Evolutionary conservation across 92 coral and sea anemone genomes (phyloP).

Genomic region (Epizoanthus illoricatus): DNA sequence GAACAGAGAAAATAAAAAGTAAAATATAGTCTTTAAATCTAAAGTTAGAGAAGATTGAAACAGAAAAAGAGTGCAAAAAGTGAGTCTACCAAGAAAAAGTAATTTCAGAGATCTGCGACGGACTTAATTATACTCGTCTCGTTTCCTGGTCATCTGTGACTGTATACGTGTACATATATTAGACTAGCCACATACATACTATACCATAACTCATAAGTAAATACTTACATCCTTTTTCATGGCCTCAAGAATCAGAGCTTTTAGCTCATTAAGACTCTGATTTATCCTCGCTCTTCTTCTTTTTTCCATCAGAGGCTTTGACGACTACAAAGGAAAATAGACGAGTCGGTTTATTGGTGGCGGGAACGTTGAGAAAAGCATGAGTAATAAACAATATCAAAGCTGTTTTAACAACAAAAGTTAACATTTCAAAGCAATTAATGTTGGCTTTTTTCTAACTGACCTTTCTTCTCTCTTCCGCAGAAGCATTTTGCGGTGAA

Average conservation of each 20-base stretch:
- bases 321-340: conserved; percentile 47
- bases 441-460: background rate
- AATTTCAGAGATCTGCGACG: too few relatives aligned
- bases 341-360: too few relatives aligned
- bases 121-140: background rate
- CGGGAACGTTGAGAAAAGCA: too few relatives aligned
- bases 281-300: conserved; percentile 81
- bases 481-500: conserved; percentile 18
- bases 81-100: too few relatives aligned
- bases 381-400: too few relatives aligned
- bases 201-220: too few relatives aligned
- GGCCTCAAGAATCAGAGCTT: conserved; percentile 79
- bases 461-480: conserved; percentile 62
- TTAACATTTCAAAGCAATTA: background rate
- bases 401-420: too few relatives aligned
- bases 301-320: conserved; percentile 86
- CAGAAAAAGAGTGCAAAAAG: too few relatives aligned
- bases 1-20: background rate
- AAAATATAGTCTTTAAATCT: too few relatives aligned
- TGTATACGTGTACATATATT: background rate
- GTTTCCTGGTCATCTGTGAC: background rate
- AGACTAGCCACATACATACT: conserved; percentile 57
- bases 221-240: conserved; percentile 84
- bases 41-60: too few relatives aligned
- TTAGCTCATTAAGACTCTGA: conserved; percentile 80